Conservation (phyloP, 2,797 vertebrate species). For the Artibeus jamaicensis region DNA sequence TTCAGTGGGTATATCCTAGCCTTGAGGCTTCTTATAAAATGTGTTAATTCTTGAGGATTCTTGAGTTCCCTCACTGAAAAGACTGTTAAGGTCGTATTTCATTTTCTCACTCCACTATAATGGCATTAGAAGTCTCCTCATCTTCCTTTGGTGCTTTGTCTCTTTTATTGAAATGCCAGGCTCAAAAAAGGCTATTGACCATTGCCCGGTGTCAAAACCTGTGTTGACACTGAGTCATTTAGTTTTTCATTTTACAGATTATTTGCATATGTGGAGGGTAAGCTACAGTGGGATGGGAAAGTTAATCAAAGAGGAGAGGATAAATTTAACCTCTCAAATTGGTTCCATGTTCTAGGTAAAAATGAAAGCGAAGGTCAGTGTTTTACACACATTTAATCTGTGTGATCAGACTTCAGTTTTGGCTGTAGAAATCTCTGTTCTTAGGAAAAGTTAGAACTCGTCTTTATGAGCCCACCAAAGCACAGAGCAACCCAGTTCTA, state of each 20-base stretch:
- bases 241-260: slow-evolving; percentile 16
- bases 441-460: background rate
- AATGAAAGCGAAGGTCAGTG: background rate
- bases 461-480: background rate
- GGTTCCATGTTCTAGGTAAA: background rate
- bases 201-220: rapidly evolving
- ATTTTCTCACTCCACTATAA: background rate
- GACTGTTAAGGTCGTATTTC: background rate
- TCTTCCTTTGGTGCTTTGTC: slow-evolving; percentile 3
- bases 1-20: background rate
- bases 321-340: background rate
- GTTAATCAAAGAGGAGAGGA: slow-evolving; percentile 13
- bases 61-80: background rate
- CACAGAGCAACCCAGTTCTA: slow-evolving; percentile 8
- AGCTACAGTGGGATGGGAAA: background rate
- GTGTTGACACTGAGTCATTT: background rate
- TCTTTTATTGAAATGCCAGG: background rate
- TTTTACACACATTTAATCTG: background rate
- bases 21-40: slow-evolving; percentile 4
- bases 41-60: background rate
- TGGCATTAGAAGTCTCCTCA: background rate
- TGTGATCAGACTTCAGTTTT: background rate
- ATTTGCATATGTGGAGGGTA: background rate
- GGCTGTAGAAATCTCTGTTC: background rate
- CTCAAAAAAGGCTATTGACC: rapidly evolving